Conservation (phyloP, 2,113 vertebrate genomes). For the Lethenteron reissneri region DNA sequence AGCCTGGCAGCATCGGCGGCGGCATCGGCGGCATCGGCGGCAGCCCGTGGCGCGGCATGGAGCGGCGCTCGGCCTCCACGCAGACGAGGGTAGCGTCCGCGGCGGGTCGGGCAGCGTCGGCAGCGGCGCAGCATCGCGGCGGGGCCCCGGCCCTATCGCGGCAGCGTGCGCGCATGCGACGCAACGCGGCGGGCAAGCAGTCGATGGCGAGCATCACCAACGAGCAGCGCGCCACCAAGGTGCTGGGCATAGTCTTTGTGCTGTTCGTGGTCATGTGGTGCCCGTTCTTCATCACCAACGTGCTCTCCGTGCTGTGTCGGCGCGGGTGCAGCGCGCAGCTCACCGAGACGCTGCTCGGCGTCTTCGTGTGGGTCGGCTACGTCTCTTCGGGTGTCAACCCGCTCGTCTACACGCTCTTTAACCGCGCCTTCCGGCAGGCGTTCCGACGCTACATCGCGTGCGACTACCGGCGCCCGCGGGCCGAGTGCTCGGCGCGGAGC, state of each 20-base stretch:
- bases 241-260: conserved; percentile 80
- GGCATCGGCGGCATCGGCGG: conserved; percentile 41
- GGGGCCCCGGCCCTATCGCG: conserved; percentile 34
- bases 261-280: conserved; percentile 96
- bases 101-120: conserved; percentile 26
- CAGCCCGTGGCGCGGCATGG: conserved; percentile 29
- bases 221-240: conserved; percentile 83
- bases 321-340: conserved; percentile 33
- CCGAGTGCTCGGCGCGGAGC: too few species aligned
- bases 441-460: conserved; percentile 80
- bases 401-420: conserved; percentile 91
- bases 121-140: conserved; percentile 34
- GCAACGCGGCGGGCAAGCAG: conserved; percentile 55
- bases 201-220: conserved; percentile 76
- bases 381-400: conserved; percentile 90
- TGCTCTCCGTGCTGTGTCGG: conserved; percentile 58
- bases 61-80: conserved; percentile 41
- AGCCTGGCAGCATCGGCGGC: conserved; percentile 9
- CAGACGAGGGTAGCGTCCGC: conserved; percentile 19
- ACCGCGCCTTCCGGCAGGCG: conserved; percentile 74
- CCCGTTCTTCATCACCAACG: conserved; percentile 87
- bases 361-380: conserved; percentile 96
- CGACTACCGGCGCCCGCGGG: conserved; percentile 28
- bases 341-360: conserved; percentile 53
- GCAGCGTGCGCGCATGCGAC: conserved; percentile 40